Base-by-base conservation (phyloP, 23 tunicate genomes). In the Aplidium turbinatum region DNA sequence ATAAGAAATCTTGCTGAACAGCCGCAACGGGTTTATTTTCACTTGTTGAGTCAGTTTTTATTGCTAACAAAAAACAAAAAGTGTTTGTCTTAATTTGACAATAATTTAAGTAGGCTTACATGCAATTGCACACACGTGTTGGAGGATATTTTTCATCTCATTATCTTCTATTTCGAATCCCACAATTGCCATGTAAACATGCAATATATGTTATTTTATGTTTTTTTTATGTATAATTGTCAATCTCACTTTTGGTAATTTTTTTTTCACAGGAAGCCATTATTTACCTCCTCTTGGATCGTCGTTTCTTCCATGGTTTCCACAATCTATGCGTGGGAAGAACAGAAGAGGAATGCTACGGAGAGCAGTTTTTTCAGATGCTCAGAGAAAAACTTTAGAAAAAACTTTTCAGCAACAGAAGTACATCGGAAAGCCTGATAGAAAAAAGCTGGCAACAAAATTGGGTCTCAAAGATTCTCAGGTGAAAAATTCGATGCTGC, bases 381-480 rank as follows among this genome's bases (percentile, higher is more conserved):
- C 32, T 33, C 97, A 91, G 56, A 33, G 97, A 48, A 81, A 84
- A 74, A 62, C 83, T 1, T 58, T 91, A 34, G 97, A 91, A 48
- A 84, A 84, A 42, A 91, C 76, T 47, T 91, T 91, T 79, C 90
- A 84, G 57, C 86, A 78, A 67, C 97, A 80, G 35, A 91, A 84
- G 48, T 91, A 91, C 68, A 91, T 91, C 65, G 89, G 97, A 33
- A 91, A 84, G 50, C 86, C 91, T 16, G 97, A 91, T 7, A 67
- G 97, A 68, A 81, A 91, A 74, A 91, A 79, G 45, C 40, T 91
- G 70, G 97, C 97, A 18, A 52, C 33, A 4, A 79, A 84, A 70
- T 83, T 91, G 26, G 97, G 97, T 1, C 77, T 91, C 3, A 91
- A 91, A 56, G 97, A 91, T 68, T 78, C 97, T 0, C 97, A 91